Base-by-base conservation (phyloP, 2,888 invertebrate genomes). In the Chymomyza caudatula region DNA sequence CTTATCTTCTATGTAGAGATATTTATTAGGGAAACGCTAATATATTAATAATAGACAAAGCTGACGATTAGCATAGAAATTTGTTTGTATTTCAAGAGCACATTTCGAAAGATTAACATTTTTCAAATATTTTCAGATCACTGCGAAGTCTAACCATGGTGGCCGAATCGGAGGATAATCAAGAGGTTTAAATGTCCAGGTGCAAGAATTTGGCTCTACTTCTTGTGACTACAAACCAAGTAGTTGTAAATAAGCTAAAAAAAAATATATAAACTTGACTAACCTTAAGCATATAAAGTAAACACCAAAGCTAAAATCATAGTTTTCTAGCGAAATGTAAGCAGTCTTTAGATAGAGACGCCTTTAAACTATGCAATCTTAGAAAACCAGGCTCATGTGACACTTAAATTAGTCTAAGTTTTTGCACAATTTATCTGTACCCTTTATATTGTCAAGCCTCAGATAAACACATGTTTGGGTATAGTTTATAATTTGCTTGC, bases 121-220 rank as follows among this genome's bases (percentile, higher is more conserved):
- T 47, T 49, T 2, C 22, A 47, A 44, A 5, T n/a, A 37, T 37
- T 23, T 71, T 61, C 71, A 90, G 90, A 88, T 90, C 90, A 58
- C 78, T 90, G 67, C 88, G 90, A 73, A 90, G 90, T 78, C 86
- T 90, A 63, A 89, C 90, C 62, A 88, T 88, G 76, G 88, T 88
- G 43, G 88, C 82, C 70, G 87, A 85, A 73, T 77, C 81, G 15
- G 84, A 88, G 61, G 79, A 85, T 61, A 83, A 74, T 55, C 83
- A 87, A 72, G 78, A 82, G 64, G 80, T 79, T 60, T 87, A 78
- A 75, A 60, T 51, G 51, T 29, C 19, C 15, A 44, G 23, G 37
- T 61, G 68, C 71, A 76, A 66, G 65, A 71, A 60, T 65, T 6
- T 63, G 64, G 72, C 77, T 76, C 77, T 71, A 68, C 71, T 74